A percentile compares a stretch with the other conserved stretches of the same genome.
Evolutionary conservation across 2,113 vertebrate genomes (phyloP).

Genomic region (Anolis sagrei): DNA sequence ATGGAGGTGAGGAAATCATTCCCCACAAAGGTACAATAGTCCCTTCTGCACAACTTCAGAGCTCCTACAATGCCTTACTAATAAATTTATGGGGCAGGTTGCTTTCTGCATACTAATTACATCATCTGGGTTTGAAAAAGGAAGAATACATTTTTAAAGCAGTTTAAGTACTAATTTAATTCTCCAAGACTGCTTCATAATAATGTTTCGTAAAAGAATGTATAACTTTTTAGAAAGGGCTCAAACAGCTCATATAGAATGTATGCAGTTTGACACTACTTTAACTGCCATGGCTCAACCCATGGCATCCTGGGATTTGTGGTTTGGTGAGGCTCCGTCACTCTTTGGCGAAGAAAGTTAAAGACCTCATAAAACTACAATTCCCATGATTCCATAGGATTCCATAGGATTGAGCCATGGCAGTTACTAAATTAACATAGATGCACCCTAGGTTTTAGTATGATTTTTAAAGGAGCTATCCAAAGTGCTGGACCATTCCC

Average conservation of each 20-base stretch:
- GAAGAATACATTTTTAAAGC: slow-evolving; percentile 18
- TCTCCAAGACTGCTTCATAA: neutral
- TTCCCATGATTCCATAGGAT: too few relatives aligned
- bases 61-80: neutral
- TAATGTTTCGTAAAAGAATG: neutral
- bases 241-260: neutral
- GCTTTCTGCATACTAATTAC: neutral
- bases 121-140: slow-evolving; percentile 14
- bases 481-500: too few relatives aligned
- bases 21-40: neutral
- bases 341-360: too few relatives aligned
- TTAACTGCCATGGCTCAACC: too few relatives aligned
- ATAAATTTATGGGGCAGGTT: slow-evolving; percentile 8
- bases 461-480: too few relatives aligned
- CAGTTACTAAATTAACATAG: too few relatives aligned
- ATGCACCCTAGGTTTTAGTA: too few relatives aligned
- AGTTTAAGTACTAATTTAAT: slow-evolving; percentile 9
- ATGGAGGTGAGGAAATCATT: slow-evolving; percentile 46
- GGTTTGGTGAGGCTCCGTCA: too few relatives aligned
- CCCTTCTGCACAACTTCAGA: slow-evolving; percentile 25
- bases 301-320: too few relatives aligned
- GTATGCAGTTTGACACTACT: too few relatives aligned
- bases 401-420: too few relatives aligned
- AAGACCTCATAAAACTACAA: too few relatives aligned
- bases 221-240: neutral